phyloP scores from a whole-genome alignment of 1,140 invertebrate genomes.

The Drosophila miranda region DNA sequence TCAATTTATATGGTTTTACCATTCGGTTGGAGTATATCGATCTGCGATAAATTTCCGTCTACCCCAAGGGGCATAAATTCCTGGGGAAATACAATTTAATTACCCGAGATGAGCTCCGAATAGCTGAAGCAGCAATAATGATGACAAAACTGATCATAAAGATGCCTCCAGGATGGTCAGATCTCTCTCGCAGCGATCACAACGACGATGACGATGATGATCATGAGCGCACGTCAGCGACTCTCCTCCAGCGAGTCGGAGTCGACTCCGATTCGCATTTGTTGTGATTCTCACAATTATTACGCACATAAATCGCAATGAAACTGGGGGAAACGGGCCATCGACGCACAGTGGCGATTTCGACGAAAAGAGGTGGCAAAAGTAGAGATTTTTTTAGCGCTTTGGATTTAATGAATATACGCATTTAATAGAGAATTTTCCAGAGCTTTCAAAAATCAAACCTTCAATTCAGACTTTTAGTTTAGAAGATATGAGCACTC shows the following conservation, averaged over 20 bases:
- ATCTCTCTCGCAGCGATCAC: neutral
- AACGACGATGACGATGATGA: slow-evolving; percentile 27
- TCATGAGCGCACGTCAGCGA: slow-evolving; percentile 49
- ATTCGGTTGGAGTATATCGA: neutral
- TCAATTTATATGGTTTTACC: too few species aligned
- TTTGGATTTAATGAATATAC: too few species aligned
- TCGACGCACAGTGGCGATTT: too few species aligned
- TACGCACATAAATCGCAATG: slow-evolving; percentile 81
- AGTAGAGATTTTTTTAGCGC: too few species aligned
- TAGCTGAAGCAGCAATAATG: slow-evolving; percentile 39
- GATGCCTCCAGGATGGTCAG: neutral
- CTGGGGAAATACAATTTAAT: slow-evolving; percentile 55
- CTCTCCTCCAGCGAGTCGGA: slow-evolving; percentile 8
- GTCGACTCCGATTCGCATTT: slow-evolving; percentile 26
- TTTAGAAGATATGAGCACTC: too few species aligned
- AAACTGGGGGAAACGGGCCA: slow-evolving; percentile 34
- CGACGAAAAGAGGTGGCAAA: too few species aligned
- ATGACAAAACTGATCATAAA: slow-evolving; percentile 65
- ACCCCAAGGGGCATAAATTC: slow-evolving; percentile 33
- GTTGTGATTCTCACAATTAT: slow-evolving; percentile 80
- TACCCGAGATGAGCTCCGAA: slow-evolving; percentile 41
- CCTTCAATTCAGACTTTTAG: too few species aligned
- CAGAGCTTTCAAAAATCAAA: too few species aligned
- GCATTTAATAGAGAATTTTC: too few species aligned
- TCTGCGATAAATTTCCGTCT: slow-evolving; percentile 5